A percentile compares a stretch with the other conserved stretches of the same genome.
These are phyloP conservation scores for Phengaris alcon DNA, from an alignment of 2,888 invertebrate species.

Conservation along the genomic window DNA sequence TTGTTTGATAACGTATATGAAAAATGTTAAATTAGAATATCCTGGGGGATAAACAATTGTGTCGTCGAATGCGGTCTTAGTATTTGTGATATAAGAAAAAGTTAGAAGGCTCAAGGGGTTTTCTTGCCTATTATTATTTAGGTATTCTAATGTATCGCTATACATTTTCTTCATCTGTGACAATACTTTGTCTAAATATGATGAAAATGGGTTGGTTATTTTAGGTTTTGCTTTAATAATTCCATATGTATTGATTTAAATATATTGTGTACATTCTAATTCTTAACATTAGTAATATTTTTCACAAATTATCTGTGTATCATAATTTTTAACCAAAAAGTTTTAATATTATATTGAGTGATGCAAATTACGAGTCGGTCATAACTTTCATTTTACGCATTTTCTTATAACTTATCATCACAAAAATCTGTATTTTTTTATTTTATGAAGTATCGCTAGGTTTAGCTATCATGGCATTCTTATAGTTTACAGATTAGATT, in stretches of 20 bases:
- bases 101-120: conserved; percentile 18
- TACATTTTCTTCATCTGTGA: background rate
- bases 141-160: background rate
- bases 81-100: conserved; percentile 5
- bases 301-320: conserved; percentile 2
- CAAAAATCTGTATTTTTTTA: conserved; percentile 12
- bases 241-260: conserved; percentile 3
- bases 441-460: background rate
- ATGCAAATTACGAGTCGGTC: background rate
- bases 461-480: background rate
- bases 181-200: background rate
- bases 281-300: background rate
- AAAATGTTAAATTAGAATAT: background rate
- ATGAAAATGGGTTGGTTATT: background rate
- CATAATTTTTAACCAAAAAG: conserved; percentile 19
- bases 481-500: background rate
- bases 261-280: conserved; percentile 6
- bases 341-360: background rate
- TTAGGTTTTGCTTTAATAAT: conserved; percentile 10
- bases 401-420: background rate
- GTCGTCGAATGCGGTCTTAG: background rate
- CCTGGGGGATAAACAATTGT: background rate
- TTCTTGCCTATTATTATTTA: conserved; percentile 23
- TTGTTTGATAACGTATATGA: background rate
- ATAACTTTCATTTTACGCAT: background rate